phyloP scores from a whole-genome alignment of 2,797 vertebrate genomes.

The Acanthurus lineatus region DNA sequence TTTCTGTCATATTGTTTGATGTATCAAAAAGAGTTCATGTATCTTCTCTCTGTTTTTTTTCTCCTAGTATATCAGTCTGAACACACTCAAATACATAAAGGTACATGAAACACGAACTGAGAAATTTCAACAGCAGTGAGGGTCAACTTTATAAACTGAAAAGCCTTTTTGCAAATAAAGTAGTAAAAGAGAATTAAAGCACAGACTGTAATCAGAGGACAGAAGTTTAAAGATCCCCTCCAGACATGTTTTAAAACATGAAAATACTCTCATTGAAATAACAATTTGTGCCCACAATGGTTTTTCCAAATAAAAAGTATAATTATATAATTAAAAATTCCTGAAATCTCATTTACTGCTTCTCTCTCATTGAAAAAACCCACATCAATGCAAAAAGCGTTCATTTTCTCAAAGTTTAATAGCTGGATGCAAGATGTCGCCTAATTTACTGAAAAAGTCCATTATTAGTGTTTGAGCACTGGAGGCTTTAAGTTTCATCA shows the following conservation, averaged over 20 bases:
- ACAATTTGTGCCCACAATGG: background rate
- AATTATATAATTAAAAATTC: conserved; percentile 2
- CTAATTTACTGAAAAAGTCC: conserved; percentile 10
- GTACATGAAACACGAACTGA: conserved; percentile 36
- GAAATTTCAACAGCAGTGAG: conserved; percentile 41
- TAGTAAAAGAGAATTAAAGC: conserved; percentile 22
- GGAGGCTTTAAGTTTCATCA: too few species aligned
- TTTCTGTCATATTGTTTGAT: conserved; percentile 38
- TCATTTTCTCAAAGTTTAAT: conserved; percentile 8
- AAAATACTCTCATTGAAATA: conserved; percentile 10
- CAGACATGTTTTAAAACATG: conserved; percentile 15
- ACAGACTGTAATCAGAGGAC: conserved; percentile 16
- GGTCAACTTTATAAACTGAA: conserved; percentile 37
- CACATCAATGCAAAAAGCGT: background rate
- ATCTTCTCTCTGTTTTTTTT: conserved; percentile 34
- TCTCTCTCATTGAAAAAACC: background rate
- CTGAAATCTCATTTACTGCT: background rate
- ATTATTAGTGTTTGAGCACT: background rate
- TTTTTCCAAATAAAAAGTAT: background rate
- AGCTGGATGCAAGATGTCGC: background rate
- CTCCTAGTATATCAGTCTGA: background rate
- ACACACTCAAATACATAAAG: conserved; percentile 24
- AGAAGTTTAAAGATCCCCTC: conserved; percentile 17
- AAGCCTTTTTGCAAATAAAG: conserved; percentile 39
- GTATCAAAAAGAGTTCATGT: conserved; percentile 24